Conservation (phyloP, 2,113 vertebrate genomes). For the Lagopus muta region DNA sequence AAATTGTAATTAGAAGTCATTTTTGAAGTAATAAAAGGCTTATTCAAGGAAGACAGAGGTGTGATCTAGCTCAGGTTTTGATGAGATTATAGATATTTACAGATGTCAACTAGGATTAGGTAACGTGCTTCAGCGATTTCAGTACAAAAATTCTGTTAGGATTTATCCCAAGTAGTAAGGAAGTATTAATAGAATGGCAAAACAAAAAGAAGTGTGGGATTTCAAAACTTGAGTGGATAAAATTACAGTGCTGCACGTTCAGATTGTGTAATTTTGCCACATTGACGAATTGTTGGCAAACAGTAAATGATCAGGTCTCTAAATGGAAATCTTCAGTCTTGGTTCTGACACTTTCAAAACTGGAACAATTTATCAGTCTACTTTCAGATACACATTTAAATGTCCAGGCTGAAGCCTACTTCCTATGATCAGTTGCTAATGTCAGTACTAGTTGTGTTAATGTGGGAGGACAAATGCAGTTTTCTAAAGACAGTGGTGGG, state of each 20-base stretch:
- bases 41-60: neutral
- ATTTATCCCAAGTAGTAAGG: neutral
- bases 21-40: neutral
- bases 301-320: accelerated
- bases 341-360: neutral
- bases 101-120: neutral
- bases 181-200: neutral
- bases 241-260: neutral
- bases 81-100: neutral
- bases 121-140: neutral
- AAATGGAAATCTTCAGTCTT: neutral
- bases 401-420: neutral
- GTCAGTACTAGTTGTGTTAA: neutral
- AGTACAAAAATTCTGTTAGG: neutral
- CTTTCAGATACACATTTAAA: neutral
- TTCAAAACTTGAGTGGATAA: neutral
- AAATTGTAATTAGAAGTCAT: neutral
- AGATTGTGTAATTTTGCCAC: neutral
- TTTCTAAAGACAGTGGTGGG: neutral
- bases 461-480: neutral
- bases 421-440: neutral
- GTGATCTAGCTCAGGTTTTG: neutral
- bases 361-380: neutral
- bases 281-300: neutral
- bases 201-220: neutral